Evolutionary conservation across 2,797 vertebrate species (phyloP), one percentile per base, ranked within the genome.

Genomic region (Octomys mimax): DNA sequence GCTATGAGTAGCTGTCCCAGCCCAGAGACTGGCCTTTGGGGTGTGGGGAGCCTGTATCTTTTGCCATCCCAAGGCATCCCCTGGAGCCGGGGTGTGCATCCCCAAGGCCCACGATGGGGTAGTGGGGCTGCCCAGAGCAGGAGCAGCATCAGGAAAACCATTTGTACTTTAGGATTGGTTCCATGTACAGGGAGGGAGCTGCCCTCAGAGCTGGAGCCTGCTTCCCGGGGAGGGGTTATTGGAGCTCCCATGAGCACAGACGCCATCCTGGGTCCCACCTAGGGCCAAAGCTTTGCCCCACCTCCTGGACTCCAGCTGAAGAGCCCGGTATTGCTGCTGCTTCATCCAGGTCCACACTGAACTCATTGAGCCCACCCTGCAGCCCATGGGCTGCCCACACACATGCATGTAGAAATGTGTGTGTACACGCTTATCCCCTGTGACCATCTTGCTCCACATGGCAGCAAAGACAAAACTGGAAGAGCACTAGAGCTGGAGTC

Each of bases 201-300:
- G 42, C 73, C 24, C 73, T 49, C 11, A 7, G 39, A 46, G 11
- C 39, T 13, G 4, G 39, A 46, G 39, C 39, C 22, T 3, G 2
- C 36, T 75, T 75, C 71, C 42, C 12, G 26, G 39, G 18, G n/a
- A 19, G 5, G 54, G 10, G 2, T 19, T n/a, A 62, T 33, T 1
- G 28, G 80, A 26, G 42, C 3, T 10, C 26, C 12, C 14, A 5
- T 57, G 26, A 28, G 33, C 66, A 70, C 49, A 39, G 26, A 39
- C n/a, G n/a, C 62, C 13, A 21, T 21, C 26, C 3, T 1, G 18
- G 78, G 0, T 18, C 52, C 33, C 5, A 8, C 12, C 61, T 33
- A n/a, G 0, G 8, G 49, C 36, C 5, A 6, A 66, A 64, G 12
- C 82, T 33, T 13, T 2, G 0, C 77, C 59, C 0, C 0, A 11